Percentiles rank a stretch among this genome's conserved stretches.
Evolutionary conservation across 2,888 invertebrate genomes (phyloP).

Genomic region (Melipona bicolor): DNA sequence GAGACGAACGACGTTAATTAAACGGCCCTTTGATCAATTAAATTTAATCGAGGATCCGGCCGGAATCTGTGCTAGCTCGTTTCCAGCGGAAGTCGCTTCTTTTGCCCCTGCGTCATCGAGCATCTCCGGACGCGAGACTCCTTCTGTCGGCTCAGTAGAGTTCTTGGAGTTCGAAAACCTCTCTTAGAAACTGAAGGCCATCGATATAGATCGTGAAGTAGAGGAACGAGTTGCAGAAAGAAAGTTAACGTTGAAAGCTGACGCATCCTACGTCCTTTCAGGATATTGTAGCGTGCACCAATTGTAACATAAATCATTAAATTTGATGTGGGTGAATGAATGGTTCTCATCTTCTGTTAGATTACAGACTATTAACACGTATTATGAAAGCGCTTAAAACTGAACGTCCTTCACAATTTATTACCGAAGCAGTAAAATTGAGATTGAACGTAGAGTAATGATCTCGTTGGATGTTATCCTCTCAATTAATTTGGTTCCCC

Average conservation of each 20-base stretch:
- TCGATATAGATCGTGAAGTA: neutral
- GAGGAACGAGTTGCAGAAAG: too few species aligned
- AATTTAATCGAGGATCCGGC: neutral
- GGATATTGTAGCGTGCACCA: too few species aligned
- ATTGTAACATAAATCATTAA: too few species aligned
- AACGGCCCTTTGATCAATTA: neutral
- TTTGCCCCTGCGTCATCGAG: neutral
- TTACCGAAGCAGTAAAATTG: neutral
- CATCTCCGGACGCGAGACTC: neutral
- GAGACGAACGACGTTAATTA: constrained; percentile 5
- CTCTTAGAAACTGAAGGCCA: neutral
- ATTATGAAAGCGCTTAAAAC: neutral
- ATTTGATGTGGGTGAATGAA: neutral
- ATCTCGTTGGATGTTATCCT: too few species aligned
- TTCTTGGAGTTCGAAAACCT: neutral
- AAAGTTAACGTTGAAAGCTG: too few species aligned
- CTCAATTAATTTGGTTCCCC: too few species aligned
- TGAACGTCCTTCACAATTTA: neutral
- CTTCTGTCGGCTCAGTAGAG: neutral
- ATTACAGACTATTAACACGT: neutral
- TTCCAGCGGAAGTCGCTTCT: neutral
- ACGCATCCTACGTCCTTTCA: neutral
- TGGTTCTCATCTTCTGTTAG: neutral
- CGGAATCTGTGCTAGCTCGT: neutral
- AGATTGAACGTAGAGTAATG: neutral